Conservation (phyloP, 2,797 vertebrate genomes). For the Mus minutoides region DNA sequence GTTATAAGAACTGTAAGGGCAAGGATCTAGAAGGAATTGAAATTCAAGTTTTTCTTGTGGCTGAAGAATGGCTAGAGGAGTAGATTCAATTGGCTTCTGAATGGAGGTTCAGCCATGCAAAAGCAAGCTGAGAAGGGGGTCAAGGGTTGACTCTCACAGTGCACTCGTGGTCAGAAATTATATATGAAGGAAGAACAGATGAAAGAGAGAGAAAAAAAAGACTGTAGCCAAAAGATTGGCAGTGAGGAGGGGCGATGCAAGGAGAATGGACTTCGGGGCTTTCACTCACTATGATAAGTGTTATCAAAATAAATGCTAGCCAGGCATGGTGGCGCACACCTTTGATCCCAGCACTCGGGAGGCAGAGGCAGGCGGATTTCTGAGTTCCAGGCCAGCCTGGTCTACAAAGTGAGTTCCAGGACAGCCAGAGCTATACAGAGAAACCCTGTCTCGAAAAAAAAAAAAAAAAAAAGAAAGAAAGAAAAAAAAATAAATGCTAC, state of each 20-base stretch:
- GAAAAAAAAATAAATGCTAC: constrained; percentile 59
- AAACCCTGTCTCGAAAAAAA: too few relatives aligned
- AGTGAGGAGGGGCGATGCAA: constrained; percentile 9
- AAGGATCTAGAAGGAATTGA: constrained; percentile 40
- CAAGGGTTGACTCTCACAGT: neutral
- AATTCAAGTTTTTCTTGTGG: constrained; percentile 16
- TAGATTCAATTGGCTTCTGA: constrained; percentile 16
- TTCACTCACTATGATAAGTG: constrained; percentile 23
- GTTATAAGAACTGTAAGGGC: constrained; percentile 33
- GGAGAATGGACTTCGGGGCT: neutral
- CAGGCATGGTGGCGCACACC: too few relatives aligned
- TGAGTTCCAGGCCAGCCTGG: too few relatives aligned
- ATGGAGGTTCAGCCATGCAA: neutral
- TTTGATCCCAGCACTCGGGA: too few relatives aligned
- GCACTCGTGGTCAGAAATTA: neutral
- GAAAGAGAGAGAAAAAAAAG: neutral
- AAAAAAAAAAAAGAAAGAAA: too few relatives aligned
- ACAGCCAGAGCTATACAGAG: too few relatives aligned
- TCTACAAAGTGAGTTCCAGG: too few relatives aligned
- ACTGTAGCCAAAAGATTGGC: neutral
- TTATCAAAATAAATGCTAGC: constrained; percentile 59
- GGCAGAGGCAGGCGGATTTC: too few relatives aligned
- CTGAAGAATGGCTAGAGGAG: constrained; percentile 44
- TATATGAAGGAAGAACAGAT: neutral
- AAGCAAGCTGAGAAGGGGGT: neutral